phyloP scores from a whole-genome alignment of 64 coral and sea anemone species.

The Trachythela sp. region DNA sequence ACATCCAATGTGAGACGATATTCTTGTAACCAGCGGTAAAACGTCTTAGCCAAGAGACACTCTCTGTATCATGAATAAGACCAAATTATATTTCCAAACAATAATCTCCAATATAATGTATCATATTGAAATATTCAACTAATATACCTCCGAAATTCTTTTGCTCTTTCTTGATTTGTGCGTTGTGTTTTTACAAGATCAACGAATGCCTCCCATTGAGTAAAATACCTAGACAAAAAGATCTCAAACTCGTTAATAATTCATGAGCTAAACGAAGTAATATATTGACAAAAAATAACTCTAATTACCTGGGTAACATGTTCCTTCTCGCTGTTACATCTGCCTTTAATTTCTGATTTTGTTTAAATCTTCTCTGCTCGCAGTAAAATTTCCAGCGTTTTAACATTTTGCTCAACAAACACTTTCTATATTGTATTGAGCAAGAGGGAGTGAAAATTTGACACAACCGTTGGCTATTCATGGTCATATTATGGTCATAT shows the following conservation, averaged over 20 bases:
- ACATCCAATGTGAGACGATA: slow-evolving; percentile 69
- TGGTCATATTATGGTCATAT: no score
- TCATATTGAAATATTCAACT: no score
- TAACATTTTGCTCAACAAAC: slow-evolving; percentile 43
- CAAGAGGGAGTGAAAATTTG: not conserved
- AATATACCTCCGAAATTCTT: slow-evolving; percentile 74
- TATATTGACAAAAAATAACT: not conserved
- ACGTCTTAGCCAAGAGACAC: slow-evolving; percentile 69
- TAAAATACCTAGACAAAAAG: slow-evolving; percentile 56
- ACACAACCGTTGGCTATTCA: not conserved
- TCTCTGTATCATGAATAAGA: slow-evolving; percentile 42
- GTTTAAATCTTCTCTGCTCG: slow-evolving; percentile 58
- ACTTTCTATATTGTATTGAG: not conserved
- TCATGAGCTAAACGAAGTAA: not conserved
- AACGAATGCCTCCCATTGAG: slow-evolving; percentile 59
- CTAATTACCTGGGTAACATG: slow-evolving; percentile 69
- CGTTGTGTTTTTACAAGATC: slow-evolving; percentile 54
- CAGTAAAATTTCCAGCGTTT: slow-evolving; percentile 46
- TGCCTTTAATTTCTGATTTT: slow-evolving; percentile 55
- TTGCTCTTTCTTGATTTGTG: slow-evolving; percentile 31
- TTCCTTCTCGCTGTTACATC: slow-evolving; percentile 54
- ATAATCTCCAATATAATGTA: no score
- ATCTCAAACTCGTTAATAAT: not conserved
- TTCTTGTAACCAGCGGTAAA: slow-evolving; percentile 69
- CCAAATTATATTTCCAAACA: not conserved